Base-by-base conservation (phyloP, 1,140 invertebrate genomes). In the Neotoxoptera formosana region DNA sequence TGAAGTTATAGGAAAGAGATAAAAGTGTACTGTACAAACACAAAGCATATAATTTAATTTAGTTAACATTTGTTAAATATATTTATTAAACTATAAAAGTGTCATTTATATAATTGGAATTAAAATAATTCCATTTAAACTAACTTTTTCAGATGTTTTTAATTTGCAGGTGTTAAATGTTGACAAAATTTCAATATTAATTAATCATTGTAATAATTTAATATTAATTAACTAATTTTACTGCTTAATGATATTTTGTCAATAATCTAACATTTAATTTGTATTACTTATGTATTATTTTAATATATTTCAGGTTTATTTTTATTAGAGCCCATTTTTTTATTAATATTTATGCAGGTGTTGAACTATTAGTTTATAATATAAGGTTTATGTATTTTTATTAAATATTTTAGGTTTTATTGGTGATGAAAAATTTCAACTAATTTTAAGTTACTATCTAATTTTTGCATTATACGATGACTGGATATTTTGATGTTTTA, bases 291-390 rank as follows among this genome's bases (percentile, higher is more conserved):
- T 51, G 17, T 34, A 51, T 51, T 88, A 88, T 87, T 30, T 34
- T 48, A 30, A 48, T 88, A 51, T 51, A 88, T 88, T 88, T 88
- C 86, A 88, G 86, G 17, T 88, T 88, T 51, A 30, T 51, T 88
- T 88, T 51, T 88, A 34, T 88, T 34, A 2, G 2, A 51, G 86
- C 36, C 47, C 86, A 88, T 88, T 88, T 88, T 88, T 88, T 88
- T 86, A 41, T 11, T n/a, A n/a, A 76, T 76, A 76, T 17, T 76
- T 17, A 17, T 17, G n/a, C n/a, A 76, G 60, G 30, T n/a, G 1
- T n/a, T 76, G 14, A 76, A 76, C n/a, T 76, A n/a, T 17, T n/a
- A 67, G 7, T 67, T n/a, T n/a, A 76, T 76, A 34, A 76, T 17
- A n/a, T 6, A 67, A 67, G 30, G n/a, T 34, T n/a, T n/a, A 76